Evolutionary conservation across 2,888 invertebrate species (phyloP).

Genomic region (Diaprepes abbreviatus): DNA sequence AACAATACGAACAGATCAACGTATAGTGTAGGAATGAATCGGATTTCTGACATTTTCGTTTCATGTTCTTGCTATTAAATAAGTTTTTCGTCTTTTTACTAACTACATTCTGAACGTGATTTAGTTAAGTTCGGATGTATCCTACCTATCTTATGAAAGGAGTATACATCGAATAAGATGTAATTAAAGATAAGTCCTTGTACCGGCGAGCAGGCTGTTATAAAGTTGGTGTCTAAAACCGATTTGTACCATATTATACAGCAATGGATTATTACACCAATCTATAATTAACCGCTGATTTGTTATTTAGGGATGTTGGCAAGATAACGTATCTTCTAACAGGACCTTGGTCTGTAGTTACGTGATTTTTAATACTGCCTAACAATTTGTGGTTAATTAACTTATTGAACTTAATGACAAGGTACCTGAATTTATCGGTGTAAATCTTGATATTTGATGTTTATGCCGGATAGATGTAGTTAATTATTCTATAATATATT

Average conservation of each 20-base stretch:
- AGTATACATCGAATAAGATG: constrained; percentile 44
- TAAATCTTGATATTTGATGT: constrained; percentile 10
- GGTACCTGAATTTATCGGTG: neutral
- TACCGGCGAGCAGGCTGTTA: constrained; percentile 45
- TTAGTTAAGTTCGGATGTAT: constrained; percentile 25
- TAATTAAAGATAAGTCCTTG: constrained; percentile 47
- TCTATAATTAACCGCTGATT: constrained; percentile 47
- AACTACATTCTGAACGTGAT: too few species aligned
- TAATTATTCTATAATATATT: neutral
- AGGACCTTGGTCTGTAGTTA: constrained; percentile 19
- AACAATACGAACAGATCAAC: too few species aligned
- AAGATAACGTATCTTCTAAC: constrained; percentile 41
- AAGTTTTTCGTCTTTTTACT: too few species aligned
- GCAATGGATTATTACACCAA: constrained; percentile 36
- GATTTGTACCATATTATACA: constrained; percentile 48
- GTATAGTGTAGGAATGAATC: too few species aligned
- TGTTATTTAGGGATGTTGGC: constrained; percentile 45
- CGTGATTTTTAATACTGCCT: constrained; percentile 11
- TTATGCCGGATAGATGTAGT: neutral
- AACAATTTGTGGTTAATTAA: constrained; percentile 18
- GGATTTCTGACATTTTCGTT: too few species aligned
- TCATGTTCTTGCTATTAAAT: too few species aligned
- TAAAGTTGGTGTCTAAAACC: constrained; percentile 46
- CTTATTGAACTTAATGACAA: constrained; percentile 29
- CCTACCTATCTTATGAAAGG: constrained; percentile 29